phyloP scores from a whole-genome alignment of 2,797 vertebrate genomes.

The Vipera ursinii region DNA sequence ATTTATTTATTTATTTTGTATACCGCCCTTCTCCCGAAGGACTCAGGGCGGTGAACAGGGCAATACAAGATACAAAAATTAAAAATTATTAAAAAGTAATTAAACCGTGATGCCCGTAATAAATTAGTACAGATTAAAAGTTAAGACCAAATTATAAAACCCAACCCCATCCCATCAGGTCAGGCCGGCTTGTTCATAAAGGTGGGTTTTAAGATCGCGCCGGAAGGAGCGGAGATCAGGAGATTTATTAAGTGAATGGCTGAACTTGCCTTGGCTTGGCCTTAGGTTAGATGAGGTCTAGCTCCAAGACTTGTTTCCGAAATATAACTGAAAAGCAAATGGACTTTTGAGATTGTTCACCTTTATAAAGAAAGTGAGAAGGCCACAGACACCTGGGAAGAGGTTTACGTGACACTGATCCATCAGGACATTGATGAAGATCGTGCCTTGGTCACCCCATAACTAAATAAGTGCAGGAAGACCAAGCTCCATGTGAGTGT shows the following conservation, averaged over 20 bases:
- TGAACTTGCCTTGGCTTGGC: background rate
- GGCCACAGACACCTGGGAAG: background rate
- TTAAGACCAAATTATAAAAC: no score
- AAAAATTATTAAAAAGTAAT: no score
- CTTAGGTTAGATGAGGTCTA: background rate
- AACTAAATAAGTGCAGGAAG: background rate
- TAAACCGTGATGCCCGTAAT: no score
- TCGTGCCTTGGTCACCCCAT: background rate
- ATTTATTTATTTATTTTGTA: no score
- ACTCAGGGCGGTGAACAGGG: no score
- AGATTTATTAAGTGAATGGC: background rate
- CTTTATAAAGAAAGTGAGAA: background rate
- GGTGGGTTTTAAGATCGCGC: no score
- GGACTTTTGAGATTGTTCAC: background rate
- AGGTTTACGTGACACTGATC: background rate
- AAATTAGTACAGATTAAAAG: no score
- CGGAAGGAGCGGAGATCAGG: no score
- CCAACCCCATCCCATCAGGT: no score
- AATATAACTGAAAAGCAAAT: background rate
- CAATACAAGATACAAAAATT: no score
- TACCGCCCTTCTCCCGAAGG: no score
- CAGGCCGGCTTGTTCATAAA: no score
- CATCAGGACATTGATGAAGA: background rate
- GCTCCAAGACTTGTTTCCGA: background rate
- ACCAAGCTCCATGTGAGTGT: background rate